These are phyloP conservation scores for Ceratina japonica DNA, from an alignment of 1,140 invertebrate genomes.

Conservation along the genomic window DNA sequence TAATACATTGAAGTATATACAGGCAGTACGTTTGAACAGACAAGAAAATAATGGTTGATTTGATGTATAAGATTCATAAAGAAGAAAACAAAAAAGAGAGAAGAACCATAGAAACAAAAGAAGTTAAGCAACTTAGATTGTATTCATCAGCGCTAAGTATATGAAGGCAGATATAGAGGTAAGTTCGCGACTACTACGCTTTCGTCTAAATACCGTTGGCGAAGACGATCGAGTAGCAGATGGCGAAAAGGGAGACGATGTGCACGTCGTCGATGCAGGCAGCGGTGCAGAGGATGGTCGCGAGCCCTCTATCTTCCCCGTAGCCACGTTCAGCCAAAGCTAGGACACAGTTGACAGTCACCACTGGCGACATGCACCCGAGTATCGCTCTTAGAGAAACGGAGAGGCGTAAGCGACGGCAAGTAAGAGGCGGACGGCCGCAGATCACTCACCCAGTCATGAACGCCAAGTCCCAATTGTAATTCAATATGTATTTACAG, in stretches of 20 bases:
- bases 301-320: conserved; percentile 74
- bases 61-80: too few relatives aligned
- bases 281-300: conserved; percentile 71
- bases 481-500: conserved; percentile 64
- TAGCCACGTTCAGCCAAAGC: conserved; percentile 72
- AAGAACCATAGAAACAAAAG: too few relatives aligned
- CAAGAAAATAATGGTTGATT: too few relatives aligned
- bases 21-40: too few relatives aligned
- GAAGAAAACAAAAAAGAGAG: too few relatives aligned
- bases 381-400: conserved; percentile 64
- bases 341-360: conserved; percentile 72
- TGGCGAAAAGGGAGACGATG: conserved; percentile 70
- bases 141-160: too few relatives aligned
- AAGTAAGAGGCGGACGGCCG: background rate
- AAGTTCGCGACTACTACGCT: too few relatives aligned
- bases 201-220: conserved; percentile 62
- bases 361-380: conserved; percentile 74
- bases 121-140: too few relatives aligned
- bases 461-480: conserved; percentile 73
- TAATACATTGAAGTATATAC: too few relatives aligned
- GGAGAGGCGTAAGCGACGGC: background rate
- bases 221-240: conserved; percentile 70
- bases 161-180: too few relatives aligned
- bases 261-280: conserved; percentile 73
- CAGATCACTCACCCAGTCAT: conserved; percentile 68